These are phyloP conservation scores for Trimorus sp. DNA, from an alignment of 2,888 invertebrate species.

Conservation along the genomic window DNA sequence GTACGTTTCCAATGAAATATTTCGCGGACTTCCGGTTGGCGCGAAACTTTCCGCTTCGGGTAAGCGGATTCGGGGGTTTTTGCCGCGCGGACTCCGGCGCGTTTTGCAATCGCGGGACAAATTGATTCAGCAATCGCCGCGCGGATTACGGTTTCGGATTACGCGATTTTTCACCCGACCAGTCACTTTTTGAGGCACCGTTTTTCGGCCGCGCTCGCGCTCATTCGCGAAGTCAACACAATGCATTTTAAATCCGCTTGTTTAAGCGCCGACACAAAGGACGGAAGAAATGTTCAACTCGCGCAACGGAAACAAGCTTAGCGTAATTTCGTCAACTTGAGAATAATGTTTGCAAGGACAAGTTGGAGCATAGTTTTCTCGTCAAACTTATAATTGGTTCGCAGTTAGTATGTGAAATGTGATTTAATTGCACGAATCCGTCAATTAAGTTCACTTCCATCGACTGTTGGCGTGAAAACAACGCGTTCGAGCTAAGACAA, in stretches of 20 bases:
- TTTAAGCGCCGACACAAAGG: background rate
- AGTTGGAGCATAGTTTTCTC: background rate
- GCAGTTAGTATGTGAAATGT: too few species aligned
- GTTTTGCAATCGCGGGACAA: background rate
- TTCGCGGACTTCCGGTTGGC: constrained; percentile 6
- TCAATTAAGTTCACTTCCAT: too few species aligned
- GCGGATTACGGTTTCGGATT: background rate
- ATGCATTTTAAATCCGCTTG: background rate
- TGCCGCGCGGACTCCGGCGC: background rate
- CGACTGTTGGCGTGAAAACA: too few species aligned
- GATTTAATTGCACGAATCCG: too few species aligned
- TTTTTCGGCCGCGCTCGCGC: background rate
- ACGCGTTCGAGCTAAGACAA: too few species aligned
- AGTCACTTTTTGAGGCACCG: background rate
- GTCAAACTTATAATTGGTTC: background rate
- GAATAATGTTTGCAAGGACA: background rate
- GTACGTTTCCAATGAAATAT: constrained; percentile 48
- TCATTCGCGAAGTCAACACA: background rate
- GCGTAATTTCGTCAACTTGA: background rate
- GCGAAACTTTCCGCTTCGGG: constrained; percentile 3
- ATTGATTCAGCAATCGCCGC: background rate
- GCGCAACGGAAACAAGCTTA: background rate
- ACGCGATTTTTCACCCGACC: background rate
- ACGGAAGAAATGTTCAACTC: background rate
- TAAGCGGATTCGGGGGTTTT: constrained; percentile 9